Evolutionary conservation across 2,797 vertebrate genomes (phyloP).

Genomic region (Spinibarbus caldwelli): DNA sequence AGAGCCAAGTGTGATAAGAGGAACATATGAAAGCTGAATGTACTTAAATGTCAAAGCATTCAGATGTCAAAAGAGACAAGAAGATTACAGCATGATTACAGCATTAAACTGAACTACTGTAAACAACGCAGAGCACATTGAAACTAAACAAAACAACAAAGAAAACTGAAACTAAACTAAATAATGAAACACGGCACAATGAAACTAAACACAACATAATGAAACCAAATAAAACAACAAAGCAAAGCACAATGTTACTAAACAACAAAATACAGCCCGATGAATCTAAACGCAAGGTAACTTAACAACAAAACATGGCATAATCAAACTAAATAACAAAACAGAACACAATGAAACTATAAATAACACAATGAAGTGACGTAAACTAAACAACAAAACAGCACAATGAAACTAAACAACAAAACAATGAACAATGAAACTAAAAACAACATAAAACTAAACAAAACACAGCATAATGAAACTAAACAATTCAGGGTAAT

Average conservation of each 20-base stretch:
- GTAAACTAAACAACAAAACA: neutral
- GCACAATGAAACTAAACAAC: neutral
- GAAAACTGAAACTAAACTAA: neutral
- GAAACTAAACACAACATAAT: neutral
- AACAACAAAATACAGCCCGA: neutral
- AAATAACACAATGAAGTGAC: neutral
- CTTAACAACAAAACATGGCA: neutral
- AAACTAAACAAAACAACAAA: neutral
- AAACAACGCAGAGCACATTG: neutral
- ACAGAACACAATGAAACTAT: neutral
- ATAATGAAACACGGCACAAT: neutral
- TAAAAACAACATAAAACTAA: neutral
- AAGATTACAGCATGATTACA: neutral
- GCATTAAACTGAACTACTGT: neutral
- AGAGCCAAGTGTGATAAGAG: neutral
- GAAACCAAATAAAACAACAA: neutral
- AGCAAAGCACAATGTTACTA: neutral
- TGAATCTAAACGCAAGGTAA: neutral
- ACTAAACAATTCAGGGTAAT: neutral
- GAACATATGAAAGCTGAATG: neutral
- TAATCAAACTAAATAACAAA: neutral
- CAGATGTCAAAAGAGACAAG: neutral
- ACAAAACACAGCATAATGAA: neutral
- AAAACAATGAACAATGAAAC: neutral
- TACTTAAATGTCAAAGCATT: slow-evolving; percentile 8